These are phyloP conservation scores for Xestia rhomboidea DNA, from an alignment of 2,888 invertebrate genomes.

Conservation along the genomic window DNA sequence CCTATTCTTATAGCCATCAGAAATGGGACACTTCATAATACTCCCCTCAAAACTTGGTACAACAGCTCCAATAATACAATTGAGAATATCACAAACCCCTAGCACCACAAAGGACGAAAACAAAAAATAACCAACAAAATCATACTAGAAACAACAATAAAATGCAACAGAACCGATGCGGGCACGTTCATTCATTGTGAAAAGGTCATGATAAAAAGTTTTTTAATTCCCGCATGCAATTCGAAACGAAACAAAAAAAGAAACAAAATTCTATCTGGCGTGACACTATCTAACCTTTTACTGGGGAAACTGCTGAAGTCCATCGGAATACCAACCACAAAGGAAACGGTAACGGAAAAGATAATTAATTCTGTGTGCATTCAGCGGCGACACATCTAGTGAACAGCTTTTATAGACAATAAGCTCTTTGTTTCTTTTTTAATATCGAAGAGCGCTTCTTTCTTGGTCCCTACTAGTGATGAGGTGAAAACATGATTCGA, in stretches of 20 bases:
- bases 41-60: neutral
- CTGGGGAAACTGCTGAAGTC: constrained; percentile 61
- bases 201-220: constrained; percentile 66
- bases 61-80: constrained; percentile 12
- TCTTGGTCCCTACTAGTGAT: neutral
- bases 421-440: constrained; percentile 46
- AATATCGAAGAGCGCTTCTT: constrained; percentile 45
- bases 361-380: constrained; percentile 66
- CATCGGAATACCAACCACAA: constrained; percentile 53
- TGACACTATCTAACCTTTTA: constrained; percentile 63
- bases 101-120: constrained; percentile 12
- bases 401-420: constrained; percentile 53
- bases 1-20: neutral
- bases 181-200: constrained; percentile 56
- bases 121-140: constrained; percentile 24
- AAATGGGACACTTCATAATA: neutral
- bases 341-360: constrained; percentile 60
- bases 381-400: constrained; percentile 60
- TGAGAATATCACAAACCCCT: constrained; percentile 6
- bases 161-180: constrained; percentile 46
- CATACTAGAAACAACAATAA: constrained; percentile 42
- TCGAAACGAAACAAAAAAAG: constrained; percentile 44
- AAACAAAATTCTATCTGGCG: constrained; percentile 37
- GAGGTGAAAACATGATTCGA: neutral
- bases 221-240: constrained; percentile 65